phyloP scores from a whole-genome alignment of 2,888 invertebrate genomes.

The Cotesia congregata region DNA sequence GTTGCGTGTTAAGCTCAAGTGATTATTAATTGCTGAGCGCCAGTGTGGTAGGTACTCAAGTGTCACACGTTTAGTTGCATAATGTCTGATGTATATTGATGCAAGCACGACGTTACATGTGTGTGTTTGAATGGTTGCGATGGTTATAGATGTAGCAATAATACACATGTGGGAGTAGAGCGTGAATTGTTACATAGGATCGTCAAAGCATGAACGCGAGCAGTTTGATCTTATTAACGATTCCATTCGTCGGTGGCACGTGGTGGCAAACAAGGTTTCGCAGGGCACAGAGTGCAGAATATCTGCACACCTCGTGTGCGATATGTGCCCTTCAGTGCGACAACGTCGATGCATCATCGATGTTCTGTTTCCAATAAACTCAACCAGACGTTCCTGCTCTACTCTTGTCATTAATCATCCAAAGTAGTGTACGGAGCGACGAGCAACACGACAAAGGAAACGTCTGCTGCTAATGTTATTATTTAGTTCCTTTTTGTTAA shows the following conservation, averaged over 20 bases:
- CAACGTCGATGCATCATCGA: slow-evolving; percentile 56
- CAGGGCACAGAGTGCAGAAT: slow-evolving; percentile 28
- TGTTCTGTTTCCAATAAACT: slow-evolving; percentile 60
- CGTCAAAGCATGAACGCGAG: slow-evolving; percentile 31
- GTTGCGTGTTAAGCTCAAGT: slow-evolving; percentile 22
- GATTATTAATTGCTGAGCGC: slow-evolving; percentile 8
- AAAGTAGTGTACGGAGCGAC: slow-evolving; percentile 38
- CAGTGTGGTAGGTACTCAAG: background rate
- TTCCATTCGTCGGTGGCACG: slow-evolving; percentile 45
- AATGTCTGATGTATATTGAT: background rate
- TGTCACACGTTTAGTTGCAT: background rate
- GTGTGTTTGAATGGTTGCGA: slow-evolving; percentile 29
- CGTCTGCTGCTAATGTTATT: slow-evolving; percentile 4
- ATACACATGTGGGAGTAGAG: slow-evolving; percentile 4
- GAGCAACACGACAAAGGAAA: slow-evolving; percentile 46
- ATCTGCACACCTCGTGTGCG: background rate
- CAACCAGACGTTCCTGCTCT: slow-evolving; percentile 51
- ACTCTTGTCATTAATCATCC: slow-evolving; percentile 53
- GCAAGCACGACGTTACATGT: slow-evolving; percentile 32
- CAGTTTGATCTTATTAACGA: slow-evolving; percentile 55
- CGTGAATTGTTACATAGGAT: slow-evolving; percentile 3
- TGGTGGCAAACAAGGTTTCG: slow-evolving; percentile 48
- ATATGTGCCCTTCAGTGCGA: slow-evolving; percentile 36
- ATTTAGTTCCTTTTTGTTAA: background rate
- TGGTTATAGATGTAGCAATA: background rate